Evolutionary conservation across 2,113 vertebrate species (phyloP).

Genomic region (Mohoua ochrocephala): DNA sequence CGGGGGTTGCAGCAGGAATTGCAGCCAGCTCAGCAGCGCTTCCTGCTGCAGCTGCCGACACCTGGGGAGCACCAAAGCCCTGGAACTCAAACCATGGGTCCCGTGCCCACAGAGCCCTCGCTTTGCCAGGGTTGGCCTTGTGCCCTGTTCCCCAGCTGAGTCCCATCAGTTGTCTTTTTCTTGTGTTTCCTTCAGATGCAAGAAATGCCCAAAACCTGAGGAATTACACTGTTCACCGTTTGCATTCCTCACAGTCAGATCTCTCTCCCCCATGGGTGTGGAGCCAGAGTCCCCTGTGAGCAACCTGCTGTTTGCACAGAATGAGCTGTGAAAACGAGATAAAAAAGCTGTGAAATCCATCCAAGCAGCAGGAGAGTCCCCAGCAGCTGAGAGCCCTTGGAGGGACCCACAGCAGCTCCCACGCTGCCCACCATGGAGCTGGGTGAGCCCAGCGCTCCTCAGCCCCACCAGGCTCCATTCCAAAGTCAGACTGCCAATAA

Average conservation of each 20-base stretch:
- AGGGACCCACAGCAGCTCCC: not conserved
- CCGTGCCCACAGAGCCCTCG: rapidly evolving
- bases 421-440: rapidly evolving
- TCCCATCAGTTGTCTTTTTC: not conserved
- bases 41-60: not conserved
- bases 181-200: not conserved
- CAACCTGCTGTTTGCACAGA: not conserved
- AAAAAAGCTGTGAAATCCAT: not conserved
- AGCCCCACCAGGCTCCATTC: not conserved
- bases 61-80: not conserved
- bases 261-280: rapidly evolving
- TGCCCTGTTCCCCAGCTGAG: not conserved
- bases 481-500: not conserved
- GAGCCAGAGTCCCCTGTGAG: not conserved
- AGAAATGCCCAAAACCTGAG: not conserved
- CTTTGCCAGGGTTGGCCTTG: not conserved
- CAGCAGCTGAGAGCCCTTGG: not conserved
- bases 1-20: rapidly evolving
- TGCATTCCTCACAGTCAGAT: rapidly evolving
- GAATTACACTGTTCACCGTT: rapidly evolving
- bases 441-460: not conserved
- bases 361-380: not conserved
- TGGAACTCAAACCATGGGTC: not conserved
- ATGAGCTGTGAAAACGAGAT: not conserved
- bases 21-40: not conserved